Evolutionary conservation across 2,113 vertebrate species (phyloP).

Genomic region (Glaucomys volans): DNA sequence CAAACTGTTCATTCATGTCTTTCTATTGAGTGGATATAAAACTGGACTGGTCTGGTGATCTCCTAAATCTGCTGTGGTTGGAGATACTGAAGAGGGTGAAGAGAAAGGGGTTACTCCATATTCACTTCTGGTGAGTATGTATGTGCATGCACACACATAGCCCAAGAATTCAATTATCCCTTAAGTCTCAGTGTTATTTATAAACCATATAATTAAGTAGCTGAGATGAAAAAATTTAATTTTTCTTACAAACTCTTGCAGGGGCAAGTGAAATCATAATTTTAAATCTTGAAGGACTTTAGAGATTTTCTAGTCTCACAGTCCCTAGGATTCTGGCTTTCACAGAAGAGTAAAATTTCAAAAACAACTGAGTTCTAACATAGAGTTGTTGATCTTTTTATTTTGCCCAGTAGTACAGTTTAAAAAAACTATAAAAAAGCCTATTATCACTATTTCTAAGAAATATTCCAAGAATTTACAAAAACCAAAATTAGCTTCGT

Average conservation of each 20-base stretch:
- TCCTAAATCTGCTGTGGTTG: not conserved
- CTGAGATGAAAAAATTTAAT: constrained; percentile 22
- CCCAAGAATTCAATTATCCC: not conserved
- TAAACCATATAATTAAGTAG: not conserved
- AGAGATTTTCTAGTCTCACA: not conserved
- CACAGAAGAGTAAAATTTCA: not conserved
- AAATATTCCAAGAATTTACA: constrained; percentile 31
- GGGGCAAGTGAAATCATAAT: not conserved
- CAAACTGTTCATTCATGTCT: not conserved
- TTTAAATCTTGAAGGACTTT: constrained; percentile 40
- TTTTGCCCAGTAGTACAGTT: not conserved
- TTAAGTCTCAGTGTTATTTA: not conserved
- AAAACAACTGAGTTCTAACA: not conserved
- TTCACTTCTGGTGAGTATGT: not conserved
- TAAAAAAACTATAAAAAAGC: constrained; percentile 6
- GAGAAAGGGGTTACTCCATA: not conserved
- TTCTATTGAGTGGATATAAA: not conserved
- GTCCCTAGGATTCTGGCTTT: constrained; percentile 1
- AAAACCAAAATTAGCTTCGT: constrained; percentile 46
- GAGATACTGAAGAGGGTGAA: not conserved
- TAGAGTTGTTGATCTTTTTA: not conserved
- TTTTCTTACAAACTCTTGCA: not conserved
- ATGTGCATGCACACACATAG: not conserved
- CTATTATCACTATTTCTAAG: not conserved
- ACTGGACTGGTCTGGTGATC: not conserved